Conservation (phyloP, 2,888 invertebrate species). For the Osmoderma eremita region DNA sequence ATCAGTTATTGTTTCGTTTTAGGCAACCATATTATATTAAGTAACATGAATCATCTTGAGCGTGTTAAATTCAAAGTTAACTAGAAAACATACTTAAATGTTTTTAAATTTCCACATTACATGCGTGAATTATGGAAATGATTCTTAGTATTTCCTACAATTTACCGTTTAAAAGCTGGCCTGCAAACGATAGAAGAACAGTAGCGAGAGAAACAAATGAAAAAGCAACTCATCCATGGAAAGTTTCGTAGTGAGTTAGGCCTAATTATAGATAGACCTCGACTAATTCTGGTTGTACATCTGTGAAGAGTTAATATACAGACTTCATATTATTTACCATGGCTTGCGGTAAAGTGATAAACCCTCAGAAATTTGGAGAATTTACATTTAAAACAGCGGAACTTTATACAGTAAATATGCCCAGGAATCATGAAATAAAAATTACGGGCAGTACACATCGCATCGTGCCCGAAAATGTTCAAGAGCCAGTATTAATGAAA, state of each 20-base stretch:
- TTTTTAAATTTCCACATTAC: neutral
- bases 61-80: too few relatives aligned
- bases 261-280: neutral
- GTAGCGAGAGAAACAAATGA: neutral
- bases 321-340: neutral
- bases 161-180: neutral
- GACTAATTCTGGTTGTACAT: neutral
- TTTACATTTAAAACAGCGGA: neutral
- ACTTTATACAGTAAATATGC: neutral
- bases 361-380: neutral
- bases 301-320: neutral
- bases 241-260: neutral
- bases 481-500: neutral
- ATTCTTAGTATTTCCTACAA: neutral
- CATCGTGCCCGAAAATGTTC: neutral
- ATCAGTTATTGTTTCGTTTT: too few relatives aligned
- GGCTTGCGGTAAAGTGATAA: neutral
- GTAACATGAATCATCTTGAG: too few relatives aligned
- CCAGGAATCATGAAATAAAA: slow-evolving; percentile 5
- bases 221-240: too few relatives aligned
- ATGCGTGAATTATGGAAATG: neutral
- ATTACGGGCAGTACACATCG: neutral
- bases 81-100: too few relatives aligned
- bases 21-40: too few relatives aligned
- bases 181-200: neutral